phyloP scores from a whole-genome alignment of 2,113 vertebrate species.

The Crypturellus undulatus region DNA sequence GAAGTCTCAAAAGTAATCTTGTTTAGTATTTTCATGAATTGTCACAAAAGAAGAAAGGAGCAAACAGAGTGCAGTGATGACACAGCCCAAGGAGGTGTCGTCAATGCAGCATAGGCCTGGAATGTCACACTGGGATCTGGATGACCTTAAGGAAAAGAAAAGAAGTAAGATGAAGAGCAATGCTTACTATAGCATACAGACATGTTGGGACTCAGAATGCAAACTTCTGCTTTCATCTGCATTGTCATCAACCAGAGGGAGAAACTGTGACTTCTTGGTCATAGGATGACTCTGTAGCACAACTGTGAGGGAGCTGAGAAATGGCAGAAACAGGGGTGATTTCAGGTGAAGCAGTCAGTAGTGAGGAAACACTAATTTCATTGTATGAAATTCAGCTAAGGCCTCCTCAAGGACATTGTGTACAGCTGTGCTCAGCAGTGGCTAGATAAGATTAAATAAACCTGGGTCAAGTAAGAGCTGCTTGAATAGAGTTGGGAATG shows the following conservation, averaged over 20 bases:
- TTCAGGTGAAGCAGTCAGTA: background rate
- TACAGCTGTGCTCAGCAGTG: background rate
- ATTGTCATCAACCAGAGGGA: background rate
- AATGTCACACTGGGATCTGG: background rate
- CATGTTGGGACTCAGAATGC: background rate
- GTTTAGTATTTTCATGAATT: background rate
- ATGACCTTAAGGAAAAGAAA: background rate
- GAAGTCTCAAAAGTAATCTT: background rate
- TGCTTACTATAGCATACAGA: background rate
- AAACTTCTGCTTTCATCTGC: background rate
- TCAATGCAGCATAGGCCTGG: background rate
- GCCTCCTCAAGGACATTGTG: background rate
- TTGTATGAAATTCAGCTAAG: background rate
- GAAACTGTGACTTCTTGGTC: background rate
- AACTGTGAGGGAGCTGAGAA: background rate
- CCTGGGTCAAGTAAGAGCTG: background rate
- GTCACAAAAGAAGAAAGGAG: background rate
- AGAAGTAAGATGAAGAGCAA: background rate
- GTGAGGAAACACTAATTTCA: background rate
- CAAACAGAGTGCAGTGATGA: background rate
- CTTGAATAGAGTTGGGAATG: slow-evolving; percentile 4
- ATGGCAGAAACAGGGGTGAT: background rate
- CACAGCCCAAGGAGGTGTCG: background rate
- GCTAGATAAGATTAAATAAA: slow-evolving; percentile 15
- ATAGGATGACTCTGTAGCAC: background rate